Conservation (phyloP, 2,888 invertebrate genomes). For the Meteorus cinctellus region DNA sequence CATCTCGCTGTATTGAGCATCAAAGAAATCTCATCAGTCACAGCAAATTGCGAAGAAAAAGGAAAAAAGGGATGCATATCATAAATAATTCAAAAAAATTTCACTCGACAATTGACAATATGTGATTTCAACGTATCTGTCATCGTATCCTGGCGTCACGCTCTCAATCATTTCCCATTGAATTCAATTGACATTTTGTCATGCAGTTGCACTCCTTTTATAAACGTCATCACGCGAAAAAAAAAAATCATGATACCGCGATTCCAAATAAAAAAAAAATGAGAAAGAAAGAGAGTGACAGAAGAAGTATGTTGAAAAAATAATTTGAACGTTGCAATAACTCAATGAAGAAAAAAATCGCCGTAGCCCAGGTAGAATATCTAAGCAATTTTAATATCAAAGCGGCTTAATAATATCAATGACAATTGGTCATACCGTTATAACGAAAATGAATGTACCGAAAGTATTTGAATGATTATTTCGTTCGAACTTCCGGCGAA, state of each 20-base stretch:
- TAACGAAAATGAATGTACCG: background rate
- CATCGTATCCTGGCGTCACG: conserved; percentile 47
- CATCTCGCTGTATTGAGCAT: background rate
- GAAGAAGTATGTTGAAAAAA: background rate
- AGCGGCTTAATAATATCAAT: background rate
- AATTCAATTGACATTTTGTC: conserved; percentile 28
- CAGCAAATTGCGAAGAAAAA: background rate
- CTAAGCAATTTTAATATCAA: background rate
- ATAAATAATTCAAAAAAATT: conserved; percentile 35
- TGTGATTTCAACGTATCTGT: conserved; percentile 38
- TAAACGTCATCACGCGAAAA: background rate
- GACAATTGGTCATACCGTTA: background rate
- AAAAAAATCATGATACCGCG: background rate
- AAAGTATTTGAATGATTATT: background rate
- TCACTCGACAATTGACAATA: conserved; percentile 42
- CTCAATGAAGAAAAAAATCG: background rate
- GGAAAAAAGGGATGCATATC: background rate
- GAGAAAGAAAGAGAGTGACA: background rate
- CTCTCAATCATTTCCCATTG: conserved; percentile 50
- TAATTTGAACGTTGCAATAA: background rate
- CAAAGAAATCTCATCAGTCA: background rate
- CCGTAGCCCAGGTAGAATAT: no score
- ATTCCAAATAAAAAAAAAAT: background rate
- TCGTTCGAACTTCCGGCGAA: background rate
- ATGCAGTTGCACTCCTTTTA: background rate